Conservation (phyloP, 2,888 invertebrate species). For the Plagodis pulveraria region DNA sequence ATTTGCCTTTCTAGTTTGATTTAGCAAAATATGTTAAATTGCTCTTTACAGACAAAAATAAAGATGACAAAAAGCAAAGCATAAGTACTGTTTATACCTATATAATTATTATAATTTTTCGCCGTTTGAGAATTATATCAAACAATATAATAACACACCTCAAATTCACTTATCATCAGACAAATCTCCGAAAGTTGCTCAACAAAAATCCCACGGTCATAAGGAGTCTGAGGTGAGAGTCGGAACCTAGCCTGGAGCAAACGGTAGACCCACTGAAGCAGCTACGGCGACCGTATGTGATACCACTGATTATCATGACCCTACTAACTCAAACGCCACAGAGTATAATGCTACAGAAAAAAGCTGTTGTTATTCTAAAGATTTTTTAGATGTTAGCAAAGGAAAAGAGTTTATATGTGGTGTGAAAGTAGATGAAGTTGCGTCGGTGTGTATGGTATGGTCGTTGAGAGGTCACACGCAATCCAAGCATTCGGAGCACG, state of each 20-base stretch:
- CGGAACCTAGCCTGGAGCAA: constrained; percentile 78
- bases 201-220: constrained; percentile 76
- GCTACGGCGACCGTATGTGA: constrained; percentile 62
- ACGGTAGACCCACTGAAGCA: constrained; percentile 82
- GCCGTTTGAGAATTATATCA: constrained; percentile 11
- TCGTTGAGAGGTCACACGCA: constrained; percentile 80
- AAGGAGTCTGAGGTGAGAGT: constrained; percentile 74
- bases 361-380: constrained; percentile 26
- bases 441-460: constrained; percentile 59
- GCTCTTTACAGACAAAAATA: too few species aligned
- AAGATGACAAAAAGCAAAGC: too few species aligned
- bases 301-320: constrained; percentile 49
- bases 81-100: too few species aligned
- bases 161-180: constrained; percentile 63
- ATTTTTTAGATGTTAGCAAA: constrained; percentile 1
- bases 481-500: constrained; percentile 82
- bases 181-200: constrained; percentile 53
- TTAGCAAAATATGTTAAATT: too few species aligned
- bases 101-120: constrained; percentile 3
- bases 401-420: constrained; percentile 43
- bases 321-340: constrained; percentile 55
- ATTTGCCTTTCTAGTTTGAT: too few species aligned
- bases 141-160: constrained; percentile 31
- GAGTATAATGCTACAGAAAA: constrained; percentile 44
- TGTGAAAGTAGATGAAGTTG: constrained; percentile 50